Conservation (phyloP, 1,140 invertebrate species). For the Helicoverpa armigera region DNA sequence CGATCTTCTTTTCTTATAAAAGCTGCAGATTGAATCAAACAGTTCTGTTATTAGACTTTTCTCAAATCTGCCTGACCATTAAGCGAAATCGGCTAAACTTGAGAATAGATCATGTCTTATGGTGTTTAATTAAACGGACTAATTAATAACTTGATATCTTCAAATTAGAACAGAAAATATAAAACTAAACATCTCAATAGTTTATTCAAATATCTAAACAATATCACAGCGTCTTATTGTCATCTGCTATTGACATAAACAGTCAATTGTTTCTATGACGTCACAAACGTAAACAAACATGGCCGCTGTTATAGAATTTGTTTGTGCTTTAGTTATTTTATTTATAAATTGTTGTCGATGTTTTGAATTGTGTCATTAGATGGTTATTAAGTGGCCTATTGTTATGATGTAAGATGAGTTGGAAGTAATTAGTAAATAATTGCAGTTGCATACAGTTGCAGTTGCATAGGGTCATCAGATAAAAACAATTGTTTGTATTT, state of each 20-base stretch:
- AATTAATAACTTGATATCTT: not conserved
- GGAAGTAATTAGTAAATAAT: not conserved
- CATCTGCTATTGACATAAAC: not conserved
- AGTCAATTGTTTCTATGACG: not conserved
- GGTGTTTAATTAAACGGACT: no score
- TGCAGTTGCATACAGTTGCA: no score
- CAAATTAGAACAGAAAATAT: not conserved
- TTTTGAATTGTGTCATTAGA: not conserved
- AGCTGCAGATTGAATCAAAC: no score
- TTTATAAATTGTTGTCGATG: not conserved
- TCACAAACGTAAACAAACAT: not conserved
- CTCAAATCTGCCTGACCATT: no score
- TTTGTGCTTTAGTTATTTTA: conserved; percentile 2
- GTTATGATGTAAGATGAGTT: not conserved
- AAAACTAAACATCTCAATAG: not conserved
- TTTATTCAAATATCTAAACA: not conserved
- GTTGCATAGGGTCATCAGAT: no score
- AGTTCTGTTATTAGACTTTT: no score
- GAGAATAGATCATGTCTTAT: no score
- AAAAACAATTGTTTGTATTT: no score
- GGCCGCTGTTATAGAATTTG: not conserved
- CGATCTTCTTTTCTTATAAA: no score
- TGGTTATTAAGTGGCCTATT: not conserved
- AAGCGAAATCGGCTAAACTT: no score
- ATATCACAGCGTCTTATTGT: not conserved